These are phyloP conservation scores for Poeciliopsis infans DNA, from an alignment of 2,797 vertebrate genomes.

Conservation along the genomic window DNA sequence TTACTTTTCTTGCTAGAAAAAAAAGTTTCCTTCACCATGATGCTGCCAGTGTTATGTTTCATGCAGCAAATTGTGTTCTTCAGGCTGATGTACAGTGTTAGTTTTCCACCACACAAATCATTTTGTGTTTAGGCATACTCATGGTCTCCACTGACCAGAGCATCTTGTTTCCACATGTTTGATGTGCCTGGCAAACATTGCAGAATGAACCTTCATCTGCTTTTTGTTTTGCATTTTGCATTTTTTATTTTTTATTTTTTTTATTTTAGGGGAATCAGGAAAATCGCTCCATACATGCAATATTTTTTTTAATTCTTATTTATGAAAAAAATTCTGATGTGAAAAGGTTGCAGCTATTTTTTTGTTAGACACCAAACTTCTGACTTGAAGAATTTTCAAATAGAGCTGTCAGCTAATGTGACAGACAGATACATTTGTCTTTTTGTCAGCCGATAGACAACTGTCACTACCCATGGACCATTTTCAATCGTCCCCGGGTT, in stretches of 20 bases:
- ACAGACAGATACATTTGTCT: conserved; percentile 58
- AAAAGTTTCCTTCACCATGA: neutral
- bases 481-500: conserved; percentile 66
- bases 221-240: neutral
- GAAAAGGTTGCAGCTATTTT: neutral
- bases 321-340: neutral
- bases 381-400: conserved; percentile 27
- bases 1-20: neutral
- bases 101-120: neutral
- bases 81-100: neutral
- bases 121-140: neutral
- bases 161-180: neutral
- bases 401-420: conserved; percentile 40
- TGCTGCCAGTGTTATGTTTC: neutral
- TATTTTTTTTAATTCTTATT: neutral
- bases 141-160: neutral
- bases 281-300: neutral
- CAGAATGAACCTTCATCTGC: neutral
- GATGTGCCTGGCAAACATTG: neutral
- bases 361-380: conserved; percentile 1
- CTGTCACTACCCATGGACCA: conserved; percentile 38
- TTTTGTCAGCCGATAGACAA: conserved; percentile 51
- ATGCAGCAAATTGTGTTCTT: neutral
- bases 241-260: neutral
- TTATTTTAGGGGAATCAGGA: neutral